These are phyloP conservation scores for Athalia rosae DNA, from an alignment of 2,888 invertebrate species.

Conservation along the genomic window DNA sequence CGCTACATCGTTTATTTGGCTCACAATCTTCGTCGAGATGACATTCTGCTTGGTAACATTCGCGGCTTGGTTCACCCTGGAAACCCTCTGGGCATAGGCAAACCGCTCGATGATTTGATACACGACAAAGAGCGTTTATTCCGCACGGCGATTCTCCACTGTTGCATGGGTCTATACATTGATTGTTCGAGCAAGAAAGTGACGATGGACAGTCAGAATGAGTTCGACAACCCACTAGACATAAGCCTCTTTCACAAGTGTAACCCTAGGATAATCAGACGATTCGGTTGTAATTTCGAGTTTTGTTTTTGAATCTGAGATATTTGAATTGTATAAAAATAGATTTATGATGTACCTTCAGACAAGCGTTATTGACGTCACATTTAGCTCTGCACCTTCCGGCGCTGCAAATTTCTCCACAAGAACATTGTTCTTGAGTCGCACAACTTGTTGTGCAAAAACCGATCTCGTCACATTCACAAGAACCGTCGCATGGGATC, in stretches of 20 bases:
- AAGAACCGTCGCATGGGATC: constrained; percentile 83
- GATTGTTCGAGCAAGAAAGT: constrained; percentile 82
- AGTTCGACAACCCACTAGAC: constrained; percentile 86
- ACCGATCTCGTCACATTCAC: constrained; percentile 88
- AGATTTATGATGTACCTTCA: constrained; percentile 67
- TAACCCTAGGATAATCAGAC: constrained; percentile 80
- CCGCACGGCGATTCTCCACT: constrained; percentile 83
- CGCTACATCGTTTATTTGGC: constrained; percentile 83
- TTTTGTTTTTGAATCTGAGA: neutral
- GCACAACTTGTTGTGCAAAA: constrained; percentile 85
- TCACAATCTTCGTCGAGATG: constrained; percentile 85
- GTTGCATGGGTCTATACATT: constrained; percentile 84
- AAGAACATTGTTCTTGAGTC: constrained; percentile 82
- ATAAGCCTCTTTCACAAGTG: constrained; percentile 83
- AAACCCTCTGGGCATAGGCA: constrained; percentile 92
- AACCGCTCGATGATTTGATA: constrained; percentile 87
- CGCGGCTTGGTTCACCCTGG: constrained; percentile 86
- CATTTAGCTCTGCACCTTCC: constrained; percentile 86
- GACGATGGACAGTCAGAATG: constrained; percentile 87
- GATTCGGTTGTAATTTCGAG: neutral
- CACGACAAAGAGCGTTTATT: constrained; percentile 85
- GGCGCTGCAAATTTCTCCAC: constrained; percentile 86
- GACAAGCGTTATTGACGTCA: constrained; percentile 81
- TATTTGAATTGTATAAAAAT: neutral
- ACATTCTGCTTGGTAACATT: constrained; percentile 87